Evolutionary conservation across 2,888 invertebrate genomes (phyloP), one percentile per base, ranked within the genome.

Genomic region (Lumbricus terrestris): DNA sequence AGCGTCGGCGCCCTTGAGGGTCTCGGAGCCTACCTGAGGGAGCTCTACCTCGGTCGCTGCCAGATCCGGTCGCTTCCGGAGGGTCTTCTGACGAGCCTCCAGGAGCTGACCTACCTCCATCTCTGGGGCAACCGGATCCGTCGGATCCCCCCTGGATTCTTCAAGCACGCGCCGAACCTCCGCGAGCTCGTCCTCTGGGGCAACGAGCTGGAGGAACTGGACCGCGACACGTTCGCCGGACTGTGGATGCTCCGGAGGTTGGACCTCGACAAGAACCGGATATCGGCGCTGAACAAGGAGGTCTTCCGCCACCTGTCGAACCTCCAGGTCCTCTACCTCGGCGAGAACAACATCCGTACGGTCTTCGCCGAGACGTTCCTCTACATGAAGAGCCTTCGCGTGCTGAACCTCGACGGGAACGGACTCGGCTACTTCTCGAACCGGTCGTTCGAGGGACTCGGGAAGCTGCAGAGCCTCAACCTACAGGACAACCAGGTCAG

Each of bases 91-190:
- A 42, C 83, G 8, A 92, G 91, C 5, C 88, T 92, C 90, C 38
- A 82, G 33, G 38, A 90, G 34, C 90, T 92, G 54, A 89, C 88
- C 18, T 37, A 82, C 29, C 88, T 92, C 23, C 91, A 92, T 47
- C 89, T 92, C n/a, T 92, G 92, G 92, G 90, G 91, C 33, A 92
- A 92, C 90, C 40, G 90, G n/a, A 91, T 92, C 23, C 15, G 89
- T 15, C 35, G 82, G 35, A 89, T 92, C 6, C 92, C 92, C n/a
- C 38, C 54, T 1, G 90, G 89, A 13, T 91, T 92, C 47, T 92
- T 92, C 89, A 89, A 90, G 33, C 90, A 91, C 54, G 83, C 91
- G 16, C 42, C 35, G 2, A 90, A 92, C 20, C 88, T 92, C 35
- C 47, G 85, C 11, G 92, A 92, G 69, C 90, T 92, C 29, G 85